Base-by-base conservation (phyloP, 2,113 vertebrate species). In the Cercocebus atys region DNA sequence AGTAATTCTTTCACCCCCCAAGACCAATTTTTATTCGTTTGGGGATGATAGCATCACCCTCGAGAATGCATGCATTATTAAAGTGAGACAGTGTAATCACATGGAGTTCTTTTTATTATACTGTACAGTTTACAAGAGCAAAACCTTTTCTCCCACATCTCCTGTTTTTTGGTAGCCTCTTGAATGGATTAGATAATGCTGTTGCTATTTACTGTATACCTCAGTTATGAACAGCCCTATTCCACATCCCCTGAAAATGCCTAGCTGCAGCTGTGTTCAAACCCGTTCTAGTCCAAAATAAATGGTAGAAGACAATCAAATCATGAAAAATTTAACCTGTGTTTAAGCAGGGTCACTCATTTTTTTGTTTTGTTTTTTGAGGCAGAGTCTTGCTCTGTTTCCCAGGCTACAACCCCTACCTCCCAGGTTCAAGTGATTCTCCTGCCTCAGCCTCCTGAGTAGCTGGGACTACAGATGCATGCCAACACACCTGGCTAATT, bases 151-250 rank as follows among this genome's bases (percentile, higher is more conserved):
- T 97, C 35, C 57, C 57, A 27, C 61, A 75, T 68, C 45, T 89
- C 43, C 84, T 45, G 16, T 95, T 98, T 98, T 96, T 89, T 45
- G 78, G 38, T 83, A 90, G 25, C 78, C 86, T 86, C 90, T 95
- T 82, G 93, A 93, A 94, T 94, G 96, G 92, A 89, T 90, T 88
- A 75, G 91, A 92, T 70, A 83, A 59, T 89, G 91, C 78, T 32
- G 38, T 80, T 93, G 85, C 95, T 90, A 10, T 93, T 27, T 83
- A 75, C 92, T 80, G 57, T 40, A n/a, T 43, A 68, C 94, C 72
- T 85, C 70, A 88, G 78, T 97, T 94, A 50, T 80, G 70, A 96
- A 81, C 92, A 97, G 88, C 83, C 97, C 93, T 2, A 0, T 0
- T 97, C 75, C 12, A 2, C 88, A 92, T 96, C 64, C 87, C 92